These are phyloP conservation scores for Heliangelus exortis DNA, from an alignment of 2,797 vertebrate species.

Conservation along the genomic window DNA sequence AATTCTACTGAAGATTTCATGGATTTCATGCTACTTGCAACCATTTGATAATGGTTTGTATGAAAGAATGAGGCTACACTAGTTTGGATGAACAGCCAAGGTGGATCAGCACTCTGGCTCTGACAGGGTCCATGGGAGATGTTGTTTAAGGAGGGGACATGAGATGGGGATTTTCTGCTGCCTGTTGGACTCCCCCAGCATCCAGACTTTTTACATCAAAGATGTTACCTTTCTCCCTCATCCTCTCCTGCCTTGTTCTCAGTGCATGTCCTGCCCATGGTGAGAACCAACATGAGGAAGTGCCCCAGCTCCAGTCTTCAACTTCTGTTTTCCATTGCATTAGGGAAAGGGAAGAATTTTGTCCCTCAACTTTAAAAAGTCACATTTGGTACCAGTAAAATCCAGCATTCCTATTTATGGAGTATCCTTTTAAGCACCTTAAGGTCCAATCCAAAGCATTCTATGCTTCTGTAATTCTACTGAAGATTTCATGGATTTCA, in stretches of 20 bases:
- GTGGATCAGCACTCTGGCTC: not conserved
- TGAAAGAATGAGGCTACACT: not conserved
- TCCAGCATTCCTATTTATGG: constrained; percentile 63
- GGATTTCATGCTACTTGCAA: too few relatives aligned
- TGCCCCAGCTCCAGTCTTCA: not conserved
- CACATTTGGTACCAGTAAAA: constrained; percentile 55
- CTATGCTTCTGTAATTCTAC: too few relatives aligned
- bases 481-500: too few relatives aligned
- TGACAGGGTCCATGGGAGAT: not conserved
- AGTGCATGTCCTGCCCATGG: accelerated
- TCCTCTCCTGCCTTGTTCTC: not conserved
- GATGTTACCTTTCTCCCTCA: not conserved
- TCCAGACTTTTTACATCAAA: not conserved
- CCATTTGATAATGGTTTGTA: not conserved
- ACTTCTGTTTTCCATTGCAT: not conserved
- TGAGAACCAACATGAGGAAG: not conserved
- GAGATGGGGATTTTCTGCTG: not conserved
- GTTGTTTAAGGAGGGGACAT: not conserved
- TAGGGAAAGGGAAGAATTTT: constrained; percentile 35
- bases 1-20: too few relatives aligned
- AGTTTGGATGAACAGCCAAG: not conserved
- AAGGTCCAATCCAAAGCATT: too few relatives aligned
- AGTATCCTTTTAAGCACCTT: constrained; percentile 53
- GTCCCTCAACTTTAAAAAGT: not conserved
- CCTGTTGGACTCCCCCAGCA: not conserved